phyloP scores from a whole-genome alignment of 1,140 invertebrate genomes.

The Apis laboriosa region DNA sequence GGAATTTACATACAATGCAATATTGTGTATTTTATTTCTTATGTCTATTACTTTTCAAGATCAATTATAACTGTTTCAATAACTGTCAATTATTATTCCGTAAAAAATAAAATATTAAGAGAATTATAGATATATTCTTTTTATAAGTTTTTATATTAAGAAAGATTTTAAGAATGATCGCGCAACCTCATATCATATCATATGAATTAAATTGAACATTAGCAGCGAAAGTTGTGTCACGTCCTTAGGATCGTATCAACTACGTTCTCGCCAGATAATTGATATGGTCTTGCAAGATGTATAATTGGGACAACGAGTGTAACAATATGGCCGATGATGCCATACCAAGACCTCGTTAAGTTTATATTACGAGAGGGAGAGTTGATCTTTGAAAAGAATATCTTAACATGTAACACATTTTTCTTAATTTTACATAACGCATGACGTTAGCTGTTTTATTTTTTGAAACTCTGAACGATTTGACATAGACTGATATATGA shows the following conservation, averaged over 20 bases:
- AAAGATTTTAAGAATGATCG: too few species aligned
- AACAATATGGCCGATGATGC: slow-evolving; percentile 32
- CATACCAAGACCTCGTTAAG: background rate
- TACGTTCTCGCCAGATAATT: slow-evolving; percentile 17
- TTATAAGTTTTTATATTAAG: background rate
- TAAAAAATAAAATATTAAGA: too few species aligned
- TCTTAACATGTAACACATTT: background rate
- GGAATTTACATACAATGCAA: too few species aligned
- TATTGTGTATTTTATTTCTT: too few species aligned
- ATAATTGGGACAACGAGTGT: slow-evolving; percentile 18
- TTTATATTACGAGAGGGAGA: slow-evolving; percentile 31
- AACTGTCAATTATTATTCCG: too few species aligned
- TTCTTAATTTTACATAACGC: too few species aligned
- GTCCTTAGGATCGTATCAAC: slow-evolving; percentile 25
- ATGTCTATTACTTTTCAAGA: too few species aligned
- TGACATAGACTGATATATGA: too few species aligned
- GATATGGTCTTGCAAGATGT: slow-evolving; percentile 12
- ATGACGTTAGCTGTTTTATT: too few species aligned
- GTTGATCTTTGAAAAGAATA: background rate
- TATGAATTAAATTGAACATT: slow-evolving; percentile 19
- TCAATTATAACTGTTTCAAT: too few species aligned
- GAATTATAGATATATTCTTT: background rate
- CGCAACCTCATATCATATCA: background rate
- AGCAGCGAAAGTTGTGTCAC: slow-evolving; percentile 18
- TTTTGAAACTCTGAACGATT: too few species aligned